phyloP scores from a whole-genome alignment of 2,888 invertebrate species.

The Anagyrus pseudococci region DNA sequence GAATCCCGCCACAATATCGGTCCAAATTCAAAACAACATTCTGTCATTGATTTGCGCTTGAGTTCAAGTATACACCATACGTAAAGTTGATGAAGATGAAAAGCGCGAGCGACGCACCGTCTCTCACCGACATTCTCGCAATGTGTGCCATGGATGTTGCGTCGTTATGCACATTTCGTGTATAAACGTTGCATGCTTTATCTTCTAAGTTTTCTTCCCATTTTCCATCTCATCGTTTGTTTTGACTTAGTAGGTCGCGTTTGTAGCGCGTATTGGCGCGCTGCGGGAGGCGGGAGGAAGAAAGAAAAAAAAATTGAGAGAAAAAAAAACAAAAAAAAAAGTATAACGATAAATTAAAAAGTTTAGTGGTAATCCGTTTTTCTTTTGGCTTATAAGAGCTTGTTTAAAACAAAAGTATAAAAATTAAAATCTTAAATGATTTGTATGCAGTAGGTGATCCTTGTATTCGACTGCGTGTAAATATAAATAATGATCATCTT shows the following conservation, averaged over 20 bases:
- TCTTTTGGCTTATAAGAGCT: constrained; percentile 22
- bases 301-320: constrained; percentile 8
- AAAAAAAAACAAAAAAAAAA: constrained; percentile 15
- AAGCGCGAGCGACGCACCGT: constrained; percentile 29
- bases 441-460: constrained; percentile 27
- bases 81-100: constrained; percentile 1
- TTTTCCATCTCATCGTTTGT: not conserved
- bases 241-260: not conserved
- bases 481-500: constrained; percentile 23
- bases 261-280: not conserved
- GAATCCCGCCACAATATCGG: not conserved
- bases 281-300: too few relatives aligned
- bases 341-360: constrained; percentile 25
- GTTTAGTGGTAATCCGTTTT: constrained; percentile 31
- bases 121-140: constrained; percentile 30
- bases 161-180: constrained; percentile 25
- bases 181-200: constrained; percentile 28
- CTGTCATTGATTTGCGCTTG: constrained; percentile 3
- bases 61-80: constrained; percentile 20
- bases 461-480: constrained; percentile 30
- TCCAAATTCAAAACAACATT: not conserved
- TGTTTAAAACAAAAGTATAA: constrained; percentile 13
- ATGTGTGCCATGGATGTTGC: constrained; percentile 38
- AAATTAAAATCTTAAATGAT: constrained; percentile 8
- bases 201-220: constrained; percentile 21